These are phyloP conservation scores for Asobara japonica DNA, from an alignment of 1,140 invertebrate genomes.

Conservation along the genomic window DNA sequence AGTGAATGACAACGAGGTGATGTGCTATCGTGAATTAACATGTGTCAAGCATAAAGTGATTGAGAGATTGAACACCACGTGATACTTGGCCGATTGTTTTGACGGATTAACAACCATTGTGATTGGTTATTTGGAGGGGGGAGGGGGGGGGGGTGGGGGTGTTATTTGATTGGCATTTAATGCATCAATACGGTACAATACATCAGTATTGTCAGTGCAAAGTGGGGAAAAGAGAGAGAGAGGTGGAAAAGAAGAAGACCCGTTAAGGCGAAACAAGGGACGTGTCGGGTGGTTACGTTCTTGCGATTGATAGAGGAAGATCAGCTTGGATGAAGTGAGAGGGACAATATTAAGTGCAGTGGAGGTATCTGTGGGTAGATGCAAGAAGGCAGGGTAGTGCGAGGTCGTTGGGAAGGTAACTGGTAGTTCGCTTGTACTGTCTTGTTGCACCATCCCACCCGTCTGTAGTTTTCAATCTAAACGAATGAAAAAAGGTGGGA, in stretches of 20 bases:
- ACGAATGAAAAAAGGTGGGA: neutral
- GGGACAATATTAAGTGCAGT: conserved; percentile 2
- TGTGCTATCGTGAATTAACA: neutral
- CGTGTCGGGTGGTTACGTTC: conserved; percentile 35
- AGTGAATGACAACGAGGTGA: neutral
- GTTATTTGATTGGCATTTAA: neutral
- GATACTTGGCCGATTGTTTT: neutral
- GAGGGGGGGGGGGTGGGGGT: too few species aligned
- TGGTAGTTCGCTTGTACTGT: neutral
- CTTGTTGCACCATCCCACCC: neutral
- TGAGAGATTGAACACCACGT: neutral
- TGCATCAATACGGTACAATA: conserved; percentile 9
- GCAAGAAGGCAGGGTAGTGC: neutral
- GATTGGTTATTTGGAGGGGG: neutral
- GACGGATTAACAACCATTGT: neutral
- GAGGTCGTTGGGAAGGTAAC: conserved; percentile 14
- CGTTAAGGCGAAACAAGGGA: conserved; percentile 47
- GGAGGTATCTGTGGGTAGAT: conserved; percentile 25
- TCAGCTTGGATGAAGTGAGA: conserved; percentile 9
- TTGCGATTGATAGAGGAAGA: conserved; percentile 44
- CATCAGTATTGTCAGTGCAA: neutral
- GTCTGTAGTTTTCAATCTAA: neutral
- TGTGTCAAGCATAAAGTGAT: neutral
- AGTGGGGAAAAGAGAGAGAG: conserved; percentile 8
- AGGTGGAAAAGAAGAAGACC: conserved; percentile 35